phyloP scores from a whole-genome alignment of 2,888 invertebrate genomes.

The Abscondita cerata region DNA sequence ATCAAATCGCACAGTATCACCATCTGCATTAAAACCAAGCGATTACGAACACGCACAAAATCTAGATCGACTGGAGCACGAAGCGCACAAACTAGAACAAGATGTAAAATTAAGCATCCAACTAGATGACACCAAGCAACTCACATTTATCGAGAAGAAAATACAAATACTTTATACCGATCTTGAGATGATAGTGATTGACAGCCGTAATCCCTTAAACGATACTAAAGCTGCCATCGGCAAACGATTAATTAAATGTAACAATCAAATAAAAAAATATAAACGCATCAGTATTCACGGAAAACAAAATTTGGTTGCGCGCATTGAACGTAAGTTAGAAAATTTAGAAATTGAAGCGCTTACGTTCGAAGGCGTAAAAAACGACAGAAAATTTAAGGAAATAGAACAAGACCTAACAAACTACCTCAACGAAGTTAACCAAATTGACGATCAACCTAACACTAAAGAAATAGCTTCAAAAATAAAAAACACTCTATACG shows the following conservation, averaged over 20 bases:
- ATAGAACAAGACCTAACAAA: slow-evolving; percentile 34
- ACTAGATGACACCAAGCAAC: slow-evolving; percentile 35
- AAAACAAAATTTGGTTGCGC: slow-evolving; percentile 10
- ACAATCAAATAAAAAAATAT: slow-evolving; percentile 35
- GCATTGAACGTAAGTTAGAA: slow-evolving; percentile 29
- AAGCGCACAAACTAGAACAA: slow-evolving; percentile 31
- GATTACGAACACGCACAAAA: neutral
- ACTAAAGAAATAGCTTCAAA: slow-evolving; percentile 27
- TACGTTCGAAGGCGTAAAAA: slow-evolving; percentile 35
- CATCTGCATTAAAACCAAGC: neutral
- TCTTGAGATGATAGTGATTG: slow-evolving; percentile 35
- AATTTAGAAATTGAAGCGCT: slow-evolving; percentile 33
- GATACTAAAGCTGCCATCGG: slow-evolving; percentile 34
- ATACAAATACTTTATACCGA: slow-evolving; percentile 41
- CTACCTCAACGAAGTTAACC: slow-evolving; percentile 33
- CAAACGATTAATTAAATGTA: slow-evolving; percentile 34
- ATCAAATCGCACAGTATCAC: too few species aligned
- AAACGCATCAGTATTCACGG: neutral
- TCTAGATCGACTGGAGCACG: slow-evolving; percentile 34
- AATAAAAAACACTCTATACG: slow-evolving; percentile 35
- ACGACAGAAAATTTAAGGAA: slow-evolving; percentile 33
- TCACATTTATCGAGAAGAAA: slow-evolving; percentile 38
- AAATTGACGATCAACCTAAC: slow-evolving; percentile 24
- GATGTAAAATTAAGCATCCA: slow-evolving; percentile 36
- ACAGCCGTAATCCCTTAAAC: slow-evolving; percentile 27